Conservation (phyloP, 2,888 invertebrate genomes). For the Agriopis aurantiaria region DNA sequence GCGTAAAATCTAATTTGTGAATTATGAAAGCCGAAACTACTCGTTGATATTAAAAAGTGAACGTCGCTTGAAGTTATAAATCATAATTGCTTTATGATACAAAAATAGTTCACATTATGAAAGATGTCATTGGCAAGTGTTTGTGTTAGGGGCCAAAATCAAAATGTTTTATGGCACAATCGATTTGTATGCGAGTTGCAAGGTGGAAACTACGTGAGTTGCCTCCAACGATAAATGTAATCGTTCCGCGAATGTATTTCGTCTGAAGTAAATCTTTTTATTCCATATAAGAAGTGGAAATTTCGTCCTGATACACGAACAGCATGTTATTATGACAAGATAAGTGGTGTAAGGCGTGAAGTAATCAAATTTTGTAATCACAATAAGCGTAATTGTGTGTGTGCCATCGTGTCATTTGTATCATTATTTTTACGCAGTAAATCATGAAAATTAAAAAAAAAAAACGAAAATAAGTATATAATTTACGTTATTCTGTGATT, state of each 20-base stretch:
- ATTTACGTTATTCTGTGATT: no score
- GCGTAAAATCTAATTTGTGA: slow-evolving; percentile 34
- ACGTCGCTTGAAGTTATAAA: slow-evolving; percentile 29
- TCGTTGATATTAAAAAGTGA: slow-evolving; percentile 36
- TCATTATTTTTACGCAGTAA: no score
- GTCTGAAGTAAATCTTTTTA: slow-evolving; percentile 58
- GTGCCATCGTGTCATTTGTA: neutral
- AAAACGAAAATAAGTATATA: no score
- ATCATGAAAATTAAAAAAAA: no score
- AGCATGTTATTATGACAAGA: slow-evolving; percentile 28
- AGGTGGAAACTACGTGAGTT: slow-evolving; percentile 51
- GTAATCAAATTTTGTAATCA: slow-evolving; percentile 54
- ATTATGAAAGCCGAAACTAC: slow-evolving; percentile 27
- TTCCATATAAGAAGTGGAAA: slow-evolving; percentile 55
- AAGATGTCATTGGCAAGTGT: slow-evolving; percentile 21
- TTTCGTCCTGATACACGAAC: slow-evolving; percentile 49
- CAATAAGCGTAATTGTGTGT: slow-evolving; percentile 15
- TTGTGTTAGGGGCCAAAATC: slow-evolving; percentile 25
- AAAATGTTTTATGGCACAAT: slow-evolving; percentile 52
- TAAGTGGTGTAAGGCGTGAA: slow-evolving; percentile 52
- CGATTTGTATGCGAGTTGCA: slow-evolving; percentile 59
- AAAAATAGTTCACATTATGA: slow-evolving; percentile 24
- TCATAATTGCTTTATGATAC: slow-evolving; percentile 25
- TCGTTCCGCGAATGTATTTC: slow-evolving; percentile 56
- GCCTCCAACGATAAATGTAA: slow-evolving; percentile 62